Evolutionary conservation across 2,888 invertebrate species (phyloP).

Genomic region (Branchipolynoe longqiensis): DNA sequence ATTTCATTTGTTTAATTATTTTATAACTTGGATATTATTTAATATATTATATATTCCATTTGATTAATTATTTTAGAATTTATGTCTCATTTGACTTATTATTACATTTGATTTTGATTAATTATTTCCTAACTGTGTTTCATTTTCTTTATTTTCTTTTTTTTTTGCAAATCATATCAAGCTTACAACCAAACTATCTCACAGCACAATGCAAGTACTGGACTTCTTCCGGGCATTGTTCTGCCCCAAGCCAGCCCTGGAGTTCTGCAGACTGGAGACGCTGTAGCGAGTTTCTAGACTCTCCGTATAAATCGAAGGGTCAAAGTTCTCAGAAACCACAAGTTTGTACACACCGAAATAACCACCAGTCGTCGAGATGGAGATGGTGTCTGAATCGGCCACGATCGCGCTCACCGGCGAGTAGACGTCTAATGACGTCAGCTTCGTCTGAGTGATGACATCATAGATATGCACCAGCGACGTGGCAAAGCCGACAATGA

Average conservation of each 20-base stretch:
- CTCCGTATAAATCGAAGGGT: conserved; percentile 35
- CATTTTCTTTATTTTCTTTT: no score
- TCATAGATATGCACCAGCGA: conserved; percentile 27
- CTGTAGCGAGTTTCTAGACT: conserved; percentile 48
- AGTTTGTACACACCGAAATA: conserved; percentile 36
- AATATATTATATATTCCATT: no score
- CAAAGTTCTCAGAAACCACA: conserved; percentile 38
- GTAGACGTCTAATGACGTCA: conserved; percentile 33
- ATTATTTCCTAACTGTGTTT: no score
- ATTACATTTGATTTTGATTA: no score
- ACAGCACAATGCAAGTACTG: neutral
- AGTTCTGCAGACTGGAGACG: conserved; percentile 30
- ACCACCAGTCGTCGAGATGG: conserved; percentile 33
- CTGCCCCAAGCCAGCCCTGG: neutral
- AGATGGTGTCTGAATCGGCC: conserved; percentile 35
- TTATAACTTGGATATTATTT: no score
- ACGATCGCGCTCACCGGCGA: conserved; percentile 38
- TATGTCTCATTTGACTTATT: no score
- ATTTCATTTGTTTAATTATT: no score
- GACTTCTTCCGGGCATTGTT: neutral
- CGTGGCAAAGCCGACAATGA: conserved; percentile 37
- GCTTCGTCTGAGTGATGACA: conserved; percentile 40
- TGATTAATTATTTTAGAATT: no score
- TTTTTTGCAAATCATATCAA: no score
- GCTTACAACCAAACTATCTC: no score